Conservation (phyloP, 2,888 invertebrate species). For the Euzetes globulus region DNA sequence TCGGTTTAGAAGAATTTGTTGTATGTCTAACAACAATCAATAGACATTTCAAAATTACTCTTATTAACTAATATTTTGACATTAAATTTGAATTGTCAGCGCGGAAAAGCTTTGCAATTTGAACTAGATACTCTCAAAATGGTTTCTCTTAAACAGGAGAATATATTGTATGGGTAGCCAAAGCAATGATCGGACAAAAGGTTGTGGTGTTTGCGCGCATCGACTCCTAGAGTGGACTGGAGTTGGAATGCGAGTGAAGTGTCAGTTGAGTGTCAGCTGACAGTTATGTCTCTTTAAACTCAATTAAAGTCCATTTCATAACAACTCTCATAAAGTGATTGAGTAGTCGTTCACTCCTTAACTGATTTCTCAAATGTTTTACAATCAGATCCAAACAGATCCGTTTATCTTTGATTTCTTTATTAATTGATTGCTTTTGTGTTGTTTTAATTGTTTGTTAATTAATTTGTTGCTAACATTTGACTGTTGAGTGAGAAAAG, state of each 20-base stretch:
- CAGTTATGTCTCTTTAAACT: conserved; percentile 5
- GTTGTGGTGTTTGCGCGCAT: neutral
- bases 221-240: neutral
- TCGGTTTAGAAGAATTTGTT: neutral
- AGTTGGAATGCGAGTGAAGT: neutral
- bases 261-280: conserved; percentile 17
- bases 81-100: no score
- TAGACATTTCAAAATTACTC: no score
- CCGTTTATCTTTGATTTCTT: neutral
- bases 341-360: neutral
- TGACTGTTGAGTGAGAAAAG: no score
- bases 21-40: no score
- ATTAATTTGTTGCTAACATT: neutral
- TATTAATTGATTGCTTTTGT: neutral
- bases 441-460: neutral
- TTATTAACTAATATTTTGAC: no score
- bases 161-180: no score
- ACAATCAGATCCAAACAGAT: neutral
- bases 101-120: no score
- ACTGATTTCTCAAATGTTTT: neutral
- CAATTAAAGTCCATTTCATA: conserved; percentile 8
- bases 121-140: no score
- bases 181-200: neutral
- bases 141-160: no score
- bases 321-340: neutral